Percentiles rank a stretch among this genome's conserved stretches.
These are phyloP conservation scores for Elephantulus edwardii DNA, from an alignment of 2,113 vertebrate genomes.

Conservation along the genomic window DNA sequence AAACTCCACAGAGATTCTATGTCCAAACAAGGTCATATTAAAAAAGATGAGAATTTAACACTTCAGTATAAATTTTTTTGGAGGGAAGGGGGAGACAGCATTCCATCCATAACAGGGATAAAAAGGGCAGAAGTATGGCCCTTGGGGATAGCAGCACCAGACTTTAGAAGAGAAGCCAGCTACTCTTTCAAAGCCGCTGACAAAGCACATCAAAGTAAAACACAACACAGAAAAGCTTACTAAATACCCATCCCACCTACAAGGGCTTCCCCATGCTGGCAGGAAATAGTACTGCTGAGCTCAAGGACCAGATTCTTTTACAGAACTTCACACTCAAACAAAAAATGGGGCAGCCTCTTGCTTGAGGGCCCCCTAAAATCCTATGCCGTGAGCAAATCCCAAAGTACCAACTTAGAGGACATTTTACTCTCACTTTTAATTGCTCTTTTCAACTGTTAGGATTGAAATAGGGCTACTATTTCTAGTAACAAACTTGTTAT, in stretches of 20 bases:
- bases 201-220: neutral
- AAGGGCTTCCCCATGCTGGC: neutral
- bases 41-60: neutral
- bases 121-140: neutral
- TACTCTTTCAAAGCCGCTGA: neutral
- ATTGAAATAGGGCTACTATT: neutral
- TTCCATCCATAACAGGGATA: neutral
- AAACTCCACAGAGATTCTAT: neutral
- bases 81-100: neutral
- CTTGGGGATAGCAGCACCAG: fast-evolving
- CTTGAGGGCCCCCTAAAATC: constrained; percentile 10
- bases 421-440: neutral
- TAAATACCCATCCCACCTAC: neutral
- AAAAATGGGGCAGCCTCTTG: neutral
- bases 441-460: neutral
- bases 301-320: neutral
- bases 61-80: neutral
- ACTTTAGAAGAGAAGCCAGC: neutral
- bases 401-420: neutral
- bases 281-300: neutral
- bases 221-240: neutral
- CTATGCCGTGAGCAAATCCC: neutral
- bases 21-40: neutral
- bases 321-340: neutral
- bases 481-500: neutral